phyloP scores from a whole-genome alignment of 2,888 invertebrate genomes.

The Xestia rhomboidea region DNA sequence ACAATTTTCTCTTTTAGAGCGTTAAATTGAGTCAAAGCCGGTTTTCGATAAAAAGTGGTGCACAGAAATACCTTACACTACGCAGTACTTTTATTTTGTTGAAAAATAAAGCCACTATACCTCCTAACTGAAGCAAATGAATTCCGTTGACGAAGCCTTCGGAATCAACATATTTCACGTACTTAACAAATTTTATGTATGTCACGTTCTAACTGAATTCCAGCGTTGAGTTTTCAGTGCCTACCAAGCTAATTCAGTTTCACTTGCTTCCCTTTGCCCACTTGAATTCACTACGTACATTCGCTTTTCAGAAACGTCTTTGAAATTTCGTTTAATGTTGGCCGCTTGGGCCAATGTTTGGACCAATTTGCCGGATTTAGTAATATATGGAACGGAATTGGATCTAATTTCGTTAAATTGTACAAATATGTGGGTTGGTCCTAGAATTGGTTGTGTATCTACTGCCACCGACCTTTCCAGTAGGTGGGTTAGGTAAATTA shows the following conservation, averaged over 20 bases:
- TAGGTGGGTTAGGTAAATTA: slow-evolving; percentile 19
- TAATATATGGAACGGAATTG: slow-evolving; percentile 44
- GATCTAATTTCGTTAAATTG: slow-evolving; percentile 44
- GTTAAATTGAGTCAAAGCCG: neutral
- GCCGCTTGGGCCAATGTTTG: slow-evolving; percentile 61
- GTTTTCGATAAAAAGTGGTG: neutral
- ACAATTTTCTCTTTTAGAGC: neutral
- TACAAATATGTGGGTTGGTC: slow-evolving; percentile 33
- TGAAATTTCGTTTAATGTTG: slow-evolving; percentile 66
- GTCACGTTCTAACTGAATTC: slow-evolving; percentile 75
- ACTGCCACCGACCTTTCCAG: neutral
- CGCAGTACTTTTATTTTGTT: slow-evolving; percentile 8
- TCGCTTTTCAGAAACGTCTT: slow-evolving; percentile 60
- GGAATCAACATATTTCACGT: slow-evolving; percentile 68
- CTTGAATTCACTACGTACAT: slow-evolving; percentile 70
- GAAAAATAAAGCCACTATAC: slow-evolving; percentile 29
- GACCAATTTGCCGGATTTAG: slow-evolving; percentile 50
- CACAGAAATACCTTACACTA: neutral
- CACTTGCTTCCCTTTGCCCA: slow-evolving; percentile 66
- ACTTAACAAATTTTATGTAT: slow-evolving; percentile 70
- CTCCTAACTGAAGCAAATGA: slow-evolving; percentile 48
- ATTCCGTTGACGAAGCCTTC: slow-evolving; percentile 46
- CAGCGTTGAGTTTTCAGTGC: slow-evolving; percentile 67
- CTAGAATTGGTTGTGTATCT: slow-evolving; percentile 28
- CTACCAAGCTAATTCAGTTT: slow-evolving; percentile 76